phyloP scores from a whole-genome alignment of 2,888 invertebrate genomes.

The Clitarchus hookeri region DNA sequence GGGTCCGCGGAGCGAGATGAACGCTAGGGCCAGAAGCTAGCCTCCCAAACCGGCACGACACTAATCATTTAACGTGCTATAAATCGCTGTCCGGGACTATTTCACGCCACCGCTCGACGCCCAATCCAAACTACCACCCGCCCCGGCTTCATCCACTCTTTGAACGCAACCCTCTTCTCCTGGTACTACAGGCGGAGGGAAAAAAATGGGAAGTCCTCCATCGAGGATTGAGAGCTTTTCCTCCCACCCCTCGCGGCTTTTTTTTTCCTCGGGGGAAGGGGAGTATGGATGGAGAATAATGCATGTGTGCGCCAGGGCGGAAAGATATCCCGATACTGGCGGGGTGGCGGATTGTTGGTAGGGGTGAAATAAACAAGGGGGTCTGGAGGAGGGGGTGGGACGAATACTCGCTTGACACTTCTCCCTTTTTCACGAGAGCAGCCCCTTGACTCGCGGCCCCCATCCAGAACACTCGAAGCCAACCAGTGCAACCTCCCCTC shows the following conservation, averaged over 20 bases:
- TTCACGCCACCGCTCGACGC: constrained; percentile 14
- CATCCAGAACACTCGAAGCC: background rate
- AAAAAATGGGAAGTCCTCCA: constrained; percentile 8
- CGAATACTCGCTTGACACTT: background rate
- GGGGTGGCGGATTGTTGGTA: background rate
- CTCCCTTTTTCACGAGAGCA: background rate
- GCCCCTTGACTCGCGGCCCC: background rate
- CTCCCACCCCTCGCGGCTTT: background rate
- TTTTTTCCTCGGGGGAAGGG: background rate
- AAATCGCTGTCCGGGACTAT: constrained; percentile 14
- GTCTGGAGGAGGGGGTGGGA: background rate
- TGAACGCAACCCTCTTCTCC: background rate
- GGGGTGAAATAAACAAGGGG: background rate
- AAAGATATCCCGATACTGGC: constrained; percentile 2
- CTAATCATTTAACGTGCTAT: background rate
- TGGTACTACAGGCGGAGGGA: background rate
- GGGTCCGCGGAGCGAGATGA: background rate
- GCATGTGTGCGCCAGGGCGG: background rate
- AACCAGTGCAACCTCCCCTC: background rate
- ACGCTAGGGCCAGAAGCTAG: background rate
- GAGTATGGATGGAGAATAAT: background rate
- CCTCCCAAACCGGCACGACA: background rate
- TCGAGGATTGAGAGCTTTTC: constrained; percentile 14
- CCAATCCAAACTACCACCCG: background rate
- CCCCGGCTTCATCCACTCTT: background rate